phyloP scores from a whole-genome alignment of 2,113 vertebrate species.

The Rhabdomys dilectus region DNA sequence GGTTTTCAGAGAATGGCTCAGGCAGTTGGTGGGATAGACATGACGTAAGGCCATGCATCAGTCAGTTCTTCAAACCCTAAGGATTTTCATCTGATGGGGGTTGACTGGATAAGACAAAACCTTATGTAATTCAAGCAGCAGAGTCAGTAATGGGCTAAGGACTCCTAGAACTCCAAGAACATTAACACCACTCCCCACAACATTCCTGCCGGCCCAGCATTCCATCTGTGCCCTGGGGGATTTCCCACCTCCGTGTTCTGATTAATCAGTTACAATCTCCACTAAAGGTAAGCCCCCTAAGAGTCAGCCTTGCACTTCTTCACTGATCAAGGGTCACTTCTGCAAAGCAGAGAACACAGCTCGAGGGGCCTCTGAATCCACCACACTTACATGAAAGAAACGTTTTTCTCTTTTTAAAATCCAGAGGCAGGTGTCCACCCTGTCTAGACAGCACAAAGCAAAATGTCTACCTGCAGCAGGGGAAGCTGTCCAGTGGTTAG shows the following conservation, averaged over 20 bases:
- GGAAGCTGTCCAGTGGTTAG: not conserved
- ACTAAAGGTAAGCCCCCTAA: not conserved
- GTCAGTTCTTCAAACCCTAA: not conserved
- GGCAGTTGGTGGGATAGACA: not conserved
- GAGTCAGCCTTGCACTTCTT: not conserved
- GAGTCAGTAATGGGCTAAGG: too few species aligned
- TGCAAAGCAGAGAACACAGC: not conserved
- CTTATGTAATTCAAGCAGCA: not conserved
- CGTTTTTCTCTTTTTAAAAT: slow-evolving; percentile 16
- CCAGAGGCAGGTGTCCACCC: not conserved
- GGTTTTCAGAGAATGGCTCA: not conserved
- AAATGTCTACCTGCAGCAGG: not conserved
- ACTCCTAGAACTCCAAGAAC: too few species aligned
- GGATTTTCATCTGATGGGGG: not conserved
- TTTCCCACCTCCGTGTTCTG: not conserved
- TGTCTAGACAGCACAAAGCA: not conserved
- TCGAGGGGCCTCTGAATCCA: not conserved
- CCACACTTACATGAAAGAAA: not conserved
- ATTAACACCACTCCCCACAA: not conserved
- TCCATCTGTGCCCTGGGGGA: not conserved
- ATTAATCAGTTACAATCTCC: not conserved
- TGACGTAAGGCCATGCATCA: too few species aligned
- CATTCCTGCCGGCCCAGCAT: not conserved
- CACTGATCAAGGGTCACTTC: not conserved
- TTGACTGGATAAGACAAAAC: not conserved